These are phyloP conservation scores for Drosophila erecta DNA, from an alignment of 1,140 invertebrate genomes.

Conservation along the genomic window DNA sequence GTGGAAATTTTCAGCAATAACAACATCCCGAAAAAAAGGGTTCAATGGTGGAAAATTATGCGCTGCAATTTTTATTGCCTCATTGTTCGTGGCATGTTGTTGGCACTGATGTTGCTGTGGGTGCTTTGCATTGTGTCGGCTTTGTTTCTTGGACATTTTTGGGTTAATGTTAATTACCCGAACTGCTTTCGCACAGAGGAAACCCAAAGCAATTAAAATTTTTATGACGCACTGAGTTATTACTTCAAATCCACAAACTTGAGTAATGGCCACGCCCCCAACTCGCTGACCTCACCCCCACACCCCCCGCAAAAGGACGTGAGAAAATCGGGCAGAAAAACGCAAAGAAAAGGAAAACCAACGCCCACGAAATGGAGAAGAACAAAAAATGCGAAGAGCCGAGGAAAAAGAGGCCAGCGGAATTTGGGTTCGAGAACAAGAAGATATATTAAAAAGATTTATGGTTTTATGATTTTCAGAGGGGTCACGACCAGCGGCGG, in stretches of 20 bases:
- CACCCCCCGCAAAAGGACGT: slow-evolving; percentile 57
- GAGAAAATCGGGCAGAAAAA: slow-evolving; percentile 60
- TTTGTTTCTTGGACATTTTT: slow-evolving; percentile 72
- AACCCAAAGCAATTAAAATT: slow-evolving; percentile 82
- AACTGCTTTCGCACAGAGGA: slow-evolving; percentile 75
- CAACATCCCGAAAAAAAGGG: slow-evolving; percentile 52
- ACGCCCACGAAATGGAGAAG: slow-evolving; percentile 55
- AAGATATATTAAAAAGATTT: slow-evolving; percentile 80
- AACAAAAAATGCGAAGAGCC: slow-evolving; percentile 29
- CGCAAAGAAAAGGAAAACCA: slow-evolving; percentile 65
- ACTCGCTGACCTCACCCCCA: not conserved
- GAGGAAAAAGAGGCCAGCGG: slow-evolving; percentile 28
- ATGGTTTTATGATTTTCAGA: slow-evolving; percentile 76
- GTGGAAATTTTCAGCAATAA: slow-evolving; percentile 67
- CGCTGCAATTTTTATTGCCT: slow-evolving; percentile 83
- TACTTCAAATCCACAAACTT: slow-evolving; percentile 82
- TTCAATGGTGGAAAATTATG: slow-evolving; percentile 70
- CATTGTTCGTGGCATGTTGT: slow-evolving; percentile 71
- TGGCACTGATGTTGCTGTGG: slow-evolving; percentile 35
- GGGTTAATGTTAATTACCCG: slow-evolving; percentile 83
- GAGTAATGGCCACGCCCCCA: slow-evolving; percentile 71
- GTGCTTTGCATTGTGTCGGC: slow-evolving; percentile 71
- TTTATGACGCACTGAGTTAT: slow-evolving; percentile 83
- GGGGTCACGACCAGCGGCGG: slow-evolving; percentile 40
- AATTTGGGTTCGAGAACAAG: slow-evolving; percentile 29